These are phyloP conservation scores for Halyomorpha halys DNA, from an alignment of 1,140 invertebrate species.

Conservation along the genomic window DNA sequence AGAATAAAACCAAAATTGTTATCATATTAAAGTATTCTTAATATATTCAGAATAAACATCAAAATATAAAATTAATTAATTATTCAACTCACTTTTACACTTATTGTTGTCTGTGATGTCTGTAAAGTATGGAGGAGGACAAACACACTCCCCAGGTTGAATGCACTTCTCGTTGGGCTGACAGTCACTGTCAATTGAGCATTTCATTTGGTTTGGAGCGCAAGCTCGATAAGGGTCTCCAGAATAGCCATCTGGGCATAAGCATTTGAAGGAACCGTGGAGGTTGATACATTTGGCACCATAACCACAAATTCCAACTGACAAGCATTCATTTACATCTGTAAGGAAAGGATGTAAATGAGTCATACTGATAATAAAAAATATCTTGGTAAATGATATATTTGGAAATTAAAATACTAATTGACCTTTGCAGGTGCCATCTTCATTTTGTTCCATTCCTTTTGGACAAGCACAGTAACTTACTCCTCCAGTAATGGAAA, in stretches of 20 bases:
- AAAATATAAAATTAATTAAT: no score
- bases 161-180: slow-evolving; percentile 78
- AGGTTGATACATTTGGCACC: slow-evolving; percentile 76
- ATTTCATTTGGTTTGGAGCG: slow-evolving; percentile 65
- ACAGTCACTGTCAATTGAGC: slow-evolving; percentile 71
- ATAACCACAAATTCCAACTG: slow-evolving; percentile 66
- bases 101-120: slow-evolving; percentile 67
- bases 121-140: slow-evolving; percentile 76
- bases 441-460: slow-evolving; percentile 57
- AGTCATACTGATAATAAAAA: background rate
- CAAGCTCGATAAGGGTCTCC: slow-evolving; percentile 54
- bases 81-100: slow-evolving; percentile 58
- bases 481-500: slow-evolving; percentile 76
- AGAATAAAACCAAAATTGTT: no score
- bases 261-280: slow-evolving; percentile 65
- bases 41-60: no score
- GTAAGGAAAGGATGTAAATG: no score
- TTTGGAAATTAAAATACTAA: background rate
- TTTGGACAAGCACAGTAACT: slow-evolving; percentile 82
- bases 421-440: slow-evolving; percentile 59
- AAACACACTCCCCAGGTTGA: slow-evolving; percentile 78
- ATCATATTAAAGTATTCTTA: no score
- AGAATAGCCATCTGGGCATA: slow-evolving; percentile 65
- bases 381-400: background rate
- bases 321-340: slow-evolving; percentile 74